Conservation (phyloP, 2,888 invertebrate genomes). For the Tetragnatha montana region DNA sequence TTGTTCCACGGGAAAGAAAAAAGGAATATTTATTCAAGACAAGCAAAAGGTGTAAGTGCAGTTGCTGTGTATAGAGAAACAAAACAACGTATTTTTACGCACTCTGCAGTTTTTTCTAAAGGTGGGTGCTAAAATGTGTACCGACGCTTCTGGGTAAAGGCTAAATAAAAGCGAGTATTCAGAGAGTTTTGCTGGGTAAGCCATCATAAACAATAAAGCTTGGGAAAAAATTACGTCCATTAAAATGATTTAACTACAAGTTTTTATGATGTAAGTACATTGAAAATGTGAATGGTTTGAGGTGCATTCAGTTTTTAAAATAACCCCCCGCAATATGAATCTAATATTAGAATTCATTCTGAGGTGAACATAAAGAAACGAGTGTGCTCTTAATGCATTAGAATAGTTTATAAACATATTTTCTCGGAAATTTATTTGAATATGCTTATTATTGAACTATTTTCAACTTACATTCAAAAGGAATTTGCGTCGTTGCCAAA, state of each 20-base stretch:
- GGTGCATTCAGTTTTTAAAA: too few relatives aligned
- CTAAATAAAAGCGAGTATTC: not conserved
- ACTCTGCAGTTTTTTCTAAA: slow-evolving; percentile 8
- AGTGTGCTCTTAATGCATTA: too few relatives aligned
- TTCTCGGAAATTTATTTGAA: too few relatives aligned
- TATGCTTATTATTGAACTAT: too few relatives aligned
- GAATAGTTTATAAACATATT: too few relatives aligned
- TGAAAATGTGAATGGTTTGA: too few relatives aligned
- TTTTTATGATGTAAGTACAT: not conserved
- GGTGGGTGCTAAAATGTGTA: not conserved
- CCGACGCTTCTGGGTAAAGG: not conserved
- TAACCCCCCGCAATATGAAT: too few relatives aligned
- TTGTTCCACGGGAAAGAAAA: slow-evolving; percentile 17
- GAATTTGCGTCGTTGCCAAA: too few relatives aligned
- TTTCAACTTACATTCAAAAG: too few relatives aligned
- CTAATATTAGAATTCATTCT: too few relatives aligned
- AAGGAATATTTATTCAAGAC: slow-evolving; percentile 42
- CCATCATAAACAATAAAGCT: not conserved
- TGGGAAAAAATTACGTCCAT: not conserved
- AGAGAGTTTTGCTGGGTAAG: not conserved
- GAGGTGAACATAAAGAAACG: too few relatives aligned
- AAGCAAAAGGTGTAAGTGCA: slow-evolving; percentile 15
- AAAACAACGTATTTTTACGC: slow-evolving; percentile 25
- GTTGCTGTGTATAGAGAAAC: slow-evolving; percentile 16
- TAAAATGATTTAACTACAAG: not conserved